Evolutionary conservation across 1,140 invertebrate species (phyloP), one percentile per base, ranked within the genome.

Genomic region (Alviniconcha marisindica): DNA sequence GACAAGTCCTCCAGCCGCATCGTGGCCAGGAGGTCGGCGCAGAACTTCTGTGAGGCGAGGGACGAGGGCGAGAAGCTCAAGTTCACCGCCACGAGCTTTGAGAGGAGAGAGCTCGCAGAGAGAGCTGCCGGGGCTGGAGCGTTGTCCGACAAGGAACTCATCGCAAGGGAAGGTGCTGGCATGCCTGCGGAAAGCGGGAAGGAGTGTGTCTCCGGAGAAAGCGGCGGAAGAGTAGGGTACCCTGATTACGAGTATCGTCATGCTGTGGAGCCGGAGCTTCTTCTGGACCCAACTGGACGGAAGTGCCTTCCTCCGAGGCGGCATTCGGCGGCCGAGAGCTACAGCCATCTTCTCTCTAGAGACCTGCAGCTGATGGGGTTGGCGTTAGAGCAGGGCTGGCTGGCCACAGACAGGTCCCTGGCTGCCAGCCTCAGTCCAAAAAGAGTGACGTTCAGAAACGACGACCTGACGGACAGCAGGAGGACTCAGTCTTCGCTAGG

Each of bases 1-100:
- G 40, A 76, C 38, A 76, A 44, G 24, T 21, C 24, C 38, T 18
- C 38, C 4, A 40, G 36, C n/a, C 78, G 78, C 14, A 66, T 80
- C 78, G 40, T 80, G 14, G 78, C 60, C 40, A 40, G 40, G 56
- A 21, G 78, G 36, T 36, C 38, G 38, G 36, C 12, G 14, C n/a
- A 7, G 15, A 80, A 38, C 38, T 44, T 69, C 7, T 66, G 56
- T 3, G 36, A 80, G 15, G 56, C 56, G 1, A 31, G 69, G 18
- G 28, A 69, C 0, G 78, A 66, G 21, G 78, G 56, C 18, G 60
- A 80, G 36, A 63, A 80, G 56, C 36, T 80, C 5, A 33, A 66
- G 78, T 80, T 80, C 60, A 66, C 56, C 21, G 78, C 56, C 36
- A 80, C 21, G 36, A 80, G 78, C 56, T 44, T 63, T 38, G 38